These are phyloP conservation scores for Spilosoma lubricipeda DNA, from an alignment of 2,888 invertebrate species.

Conservation along the genomic window DNA sequence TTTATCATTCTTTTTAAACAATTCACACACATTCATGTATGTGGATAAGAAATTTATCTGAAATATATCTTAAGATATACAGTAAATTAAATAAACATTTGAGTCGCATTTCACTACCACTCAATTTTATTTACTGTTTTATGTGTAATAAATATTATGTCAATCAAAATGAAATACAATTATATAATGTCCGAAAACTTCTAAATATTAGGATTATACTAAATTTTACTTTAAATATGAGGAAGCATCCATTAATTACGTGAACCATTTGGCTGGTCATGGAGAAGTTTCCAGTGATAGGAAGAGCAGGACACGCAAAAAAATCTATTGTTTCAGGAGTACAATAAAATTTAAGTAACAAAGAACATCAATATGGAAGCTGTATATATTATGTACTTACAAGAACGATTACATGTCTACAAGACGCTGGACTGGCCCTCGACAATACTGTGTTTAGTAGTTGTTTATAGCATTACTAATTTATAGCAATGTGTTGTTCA, in stretches of 20 bases:
- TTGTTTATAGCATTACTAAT: background rate
- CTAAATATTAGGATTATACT: background rate
- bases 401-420: background rate
- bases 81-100: too few species aligned
- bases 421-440: background rate
- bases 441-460: too few species aligned
- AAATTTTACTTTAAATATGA: background rate
- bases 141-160: background rate
- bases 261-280: background rate
- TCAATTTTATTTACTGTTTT: background rate
- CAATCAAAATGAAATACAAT: background rate
- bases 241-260: background rate
- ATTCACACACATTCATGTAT: background rate
- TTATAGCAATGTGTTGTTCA: background rate
- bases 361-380: background rate
- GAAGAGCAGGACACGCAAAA: too few species aligned
- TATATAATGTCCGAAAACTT: background rate
- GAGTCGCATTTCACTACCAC: background rate
- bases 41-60: background rate
- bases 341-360: background rate
- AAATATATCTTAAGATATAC: background rate
- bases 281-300: background rate
- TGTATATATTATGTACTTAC: background rate
- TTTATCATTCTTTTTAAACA: background rate
- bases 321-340: background rate